Percentiles rank a stretch among this genome's conserved stretches.
Evolutionary conservation across 2,888 invertebrate species (phyloP).

Genomic region (Altica lythri): DNA sequence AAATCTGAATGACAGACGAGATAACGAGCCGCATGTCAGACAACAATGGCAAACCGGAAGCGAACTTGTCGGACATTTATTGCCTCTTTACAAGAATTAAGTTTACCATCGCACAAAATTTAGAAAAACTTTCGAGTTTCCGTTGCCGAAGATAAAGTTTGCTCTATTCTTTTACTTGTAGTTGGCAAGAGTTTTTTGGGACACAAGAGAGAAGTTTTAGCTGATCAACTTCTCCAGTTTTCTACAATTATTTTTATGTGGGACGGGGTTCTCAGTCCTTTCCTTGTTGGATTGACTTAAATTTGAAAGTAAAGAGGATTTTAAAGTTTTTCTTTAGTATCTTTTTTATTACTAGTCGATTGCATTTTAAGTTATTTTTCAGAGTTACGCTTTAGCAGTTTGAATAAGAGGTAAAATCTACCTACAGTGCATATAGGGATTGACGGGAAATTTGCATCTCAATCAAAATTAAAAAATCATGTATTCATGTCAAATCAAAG

Average conservation of each 20-base stretch:
- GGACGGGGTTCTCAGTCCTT: not conserved
- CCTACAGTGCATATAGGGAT: too few relatives aligned
- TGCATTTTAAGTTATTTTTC: too few relatives aligned
- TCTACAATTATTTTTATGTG: conserved; percentile 10
- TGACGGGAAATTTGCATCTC: too few relatives aligned
- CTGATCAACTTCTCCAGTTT: conserved; percentile 10
- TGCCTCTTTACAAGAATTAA: conserved; percentile 23
- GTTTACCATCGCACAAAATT: conserved; percentile 19
- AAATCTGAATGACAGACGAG: conserved; percentile 20
- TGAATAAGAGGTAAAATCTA: too few relatives aligned
- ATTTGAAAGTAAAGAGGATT: conserved; percentile 3
- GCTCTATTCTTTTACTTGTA: conserved; percentile 13
- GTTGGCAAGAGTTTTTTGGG: conserved; percentile 21
- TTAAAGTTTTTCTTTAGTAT: not conserved
- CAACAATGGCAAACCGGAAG: conserved; percentile 21
- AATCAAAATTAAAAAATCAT: too few relatives aligned
- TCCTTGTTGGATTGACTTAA: not conserved
- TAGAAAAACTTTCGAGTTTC: conserved; percentile 16
- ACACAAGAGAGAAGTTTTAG: conserved; percentile 11
- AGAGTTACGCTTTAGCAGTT: too few relatives aligned
- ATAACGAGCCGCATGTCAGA: conserved; percentile 17
- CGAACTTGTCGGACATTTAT: conserved; percentile 27
- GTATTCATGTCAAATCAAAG: too few relatives aligned
- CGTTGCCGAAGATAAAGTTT: conserved; percentile 18
- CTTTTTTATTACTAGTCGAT: too few relatives aligned